These are phyloP conservation scores for Magallana nippona DNA, from an alignment of 2,888 invertebrate species.

Conservation along the genomic window DNA sequence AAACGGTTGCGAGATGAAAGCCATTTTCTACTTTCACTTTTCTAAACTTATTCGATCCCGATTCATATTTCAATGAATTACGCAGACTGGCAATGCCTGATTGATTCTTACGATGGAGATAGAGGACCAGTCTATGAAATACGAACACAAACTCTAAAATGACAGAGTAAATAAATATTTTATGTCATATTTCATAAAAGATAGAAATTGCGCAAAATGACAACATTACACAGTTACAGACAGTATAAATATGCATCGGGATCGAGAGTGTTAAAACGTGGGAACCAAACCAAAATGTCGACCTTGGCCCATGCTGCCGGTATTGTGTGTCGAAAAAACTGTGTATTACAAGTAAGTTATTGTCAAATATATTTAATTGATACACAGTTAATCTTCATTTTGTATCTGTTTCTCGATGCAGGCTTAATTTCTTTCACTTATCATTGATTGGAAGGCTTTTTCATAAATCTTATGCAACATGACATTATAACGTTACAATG, in stretches of 20 bases:
- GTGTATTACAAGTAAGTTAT: slow-evolving; percentile 33
- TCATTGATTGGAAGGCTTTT: too few relatives aligned
- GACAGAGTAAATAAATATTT: too few relatives aligned
- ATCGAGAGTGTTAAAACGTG: not conserved
- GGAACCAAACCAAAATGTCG: slow-evolving; percentile 38
- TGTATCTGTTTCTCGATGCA: not conserved
- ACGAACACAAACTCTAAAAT: too few relatives aligned
- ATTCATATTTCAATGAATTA: not conserved
- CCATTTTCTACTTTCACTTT: slow-evolving; percentile 30
- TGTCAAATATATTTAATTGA: not conserved
- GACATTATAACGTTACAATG: too few relatives aligned
- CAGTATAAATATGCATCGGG: not conserved
- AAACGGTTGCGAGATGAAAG: not conserved
- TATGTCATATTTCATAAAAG: too few relatives aligned
- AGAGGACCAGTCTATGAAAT: too few relatives aligned
- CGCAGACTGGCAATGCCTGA: too few relatives aligned
- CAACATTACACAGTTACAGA: too few relatives aligned
- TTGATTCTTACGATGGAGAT: too few relatives aligned
- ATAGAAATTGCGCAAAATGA: too few relatives aligned
- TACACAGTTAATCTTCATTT: not conserved
- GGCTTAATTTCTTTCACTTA: too few relatives aligned
- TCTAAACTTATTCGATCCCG: not conserved
- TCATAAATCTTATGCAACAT: not conserved
- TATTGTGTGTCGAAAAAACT: slow-evolving; percentile 34
- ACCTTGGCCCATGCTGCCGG: slow-evolving; percentile 41